Base-by-base conservation (phyloP, 2,888 invertebrate species). In the Norana najaformis region DNA sequence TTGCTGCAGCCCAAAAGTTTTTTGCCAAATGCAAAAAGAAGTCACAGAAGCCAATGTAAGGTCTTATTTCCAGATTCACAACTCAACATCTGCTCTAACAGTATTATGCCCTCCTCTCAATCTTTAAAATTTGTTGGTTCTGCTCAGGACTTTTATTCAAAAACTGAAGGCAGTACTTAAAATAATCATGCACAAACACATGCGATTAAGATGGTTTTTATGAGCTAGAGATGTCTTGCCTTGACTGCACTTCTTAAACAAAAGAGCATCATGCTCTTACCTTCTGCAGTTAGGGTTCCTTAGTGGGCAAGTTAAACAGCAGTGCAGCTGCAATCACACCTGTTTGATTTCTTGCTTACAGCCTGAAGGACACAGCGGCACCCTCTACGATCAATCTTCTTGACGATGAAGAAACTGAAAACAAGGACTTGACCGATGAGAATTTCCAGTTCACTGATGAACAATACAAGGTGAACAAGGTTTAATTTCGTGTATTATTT, bases 11-110 rank as follows among this genome's bases (percentile, higher is more conserved):
- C 13, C 93, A 93, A 90, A 94, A 93, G 89, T 94, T 94, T 90
- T 94, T 94, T 92, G 93, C 93, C 34, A 92, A 93, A 90, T 93
- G 93, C 89, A 94, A 93, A 92, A 94, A 94, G 91, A 94, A 93
- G 89, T 36, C 88, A 34, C 53, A 83, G 39, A 91, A 91, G 35
- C 91, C 89, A 35, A 20, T 89, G 88, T 91, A 91, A 35, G 85
- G 20, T 36, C 69, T 69, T 69, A 69, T 69, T 69, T n/a, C 23
- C 6, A 11, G 69, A 69, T 69, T 69, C 4, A n/a, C 69, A n/a
- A n/a, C 30, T 69, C 30, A 69, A 69, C 69, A 5, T 47, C 47
- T 5, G 23, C 16, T 18, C 41, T 1, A 41, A 47, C 23, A 23
- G 23, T 69, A 69, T 8, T 69, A 1, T 69, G 30, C 69, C 69